Base-by-base conservation (phyloP, 1,140 invertebrate species). In the Rhagoletis zephyria region DNA sequence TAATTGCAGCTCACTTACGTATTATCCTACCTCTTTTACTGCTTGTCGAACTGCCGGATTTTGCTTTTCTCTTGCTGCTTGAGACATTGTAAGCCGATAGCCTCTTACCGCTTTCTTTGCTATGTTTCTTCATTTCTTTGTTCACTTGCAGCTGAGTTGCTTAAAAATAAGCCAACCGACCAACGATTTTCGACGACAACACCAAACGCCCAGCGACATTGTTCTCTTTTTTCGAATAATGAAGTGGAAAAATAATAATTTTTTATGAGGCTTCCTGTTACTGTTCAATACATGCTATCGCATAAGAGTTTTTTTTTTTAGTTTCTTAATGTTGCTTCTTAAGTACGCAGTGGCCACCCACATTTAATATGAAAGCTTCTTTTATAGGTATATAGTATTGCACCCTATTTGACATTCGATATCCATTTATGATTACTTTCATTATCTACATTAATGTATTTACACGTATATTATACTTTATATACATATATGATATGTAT, bases 231-330 rank as follows among this genome's bases (percentile, higher is more conserved):
- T 65, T 59, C 10, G 51, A 30, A 87, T 87, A 81, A 45, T 70
- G 19, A 40, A 67, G 45, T 87, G 19, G 45, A 64, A 87, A 87
- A 85, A 67, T 64, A 87, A 85, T 87, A 85, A 87, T 40, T 19
- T 85, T 87, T 85, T 87, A 65, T 86, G 65, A 9, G 67, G 85
- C 85, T 86, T 86, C 85, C 19, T 81, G 74, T 81, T 6, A 30
- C 45, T 81, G 51, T 51, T 81, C 74, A 30, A 81, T n/a, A 48
- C 70, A 74, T 51, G 4, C 16, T 74, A 48, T 14, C 45, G 45
- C 16, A 16, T 51, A 48, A 30, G 30, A 30, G 30, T 42, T 14
- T 74, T 14, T 3, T 4, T 42, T 7, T 85, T 85, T 40, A 6
- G 19, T 86, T 45, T 12, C 42, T 67, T 19, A 30, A 30, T 30